Conservation (phyloP, 2,113 vertebrate genomes). For the Apeltes quadracus region DNA sequence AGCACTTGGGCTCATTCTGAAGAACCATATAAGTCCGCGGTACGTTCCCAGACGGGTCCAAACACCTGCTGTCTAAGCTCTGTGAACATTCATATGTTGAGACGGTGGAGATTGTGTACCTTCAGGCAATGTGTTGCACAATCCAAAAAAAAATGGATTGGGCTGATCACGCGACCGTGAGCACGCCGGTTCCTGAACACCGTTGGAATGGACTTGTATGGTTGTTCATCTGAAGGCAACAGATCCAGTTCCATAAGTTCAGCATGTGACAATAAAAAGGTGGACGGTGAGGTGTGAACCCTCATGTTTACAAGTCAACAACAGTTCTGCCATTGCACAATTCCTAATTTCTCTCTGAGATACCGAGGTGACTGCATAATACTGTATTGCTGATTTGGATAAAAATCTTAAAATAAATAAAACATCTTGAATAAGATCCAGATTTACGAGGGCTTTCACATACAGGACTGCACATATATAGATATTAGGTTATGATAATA, state of each 20-base stretch:
- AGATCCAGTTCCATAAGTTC: slow-evolving; percentile 33
- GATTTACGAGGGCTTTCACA: slow-evolving; percentile 81
- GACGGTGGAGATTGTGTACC: slow-evolving; percentile 62
- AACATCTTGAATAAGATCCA: slow-evolving; percentile 68
- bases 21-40: slow-evolving; percentile 47
- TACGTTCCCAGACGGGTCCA: slow-evolving; percentile 25
- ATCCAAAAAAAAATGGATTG: slow-evolving; percentile 15
- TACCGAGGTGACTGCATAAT: slow-evolving; percentile 78
- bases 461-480: slow-evolving; percentile 81
- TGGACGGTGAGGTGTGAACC: slow-evolving; percentile 28
- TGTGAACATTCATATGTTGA: slow-evolving; percentile 72
- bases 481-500: slow-evolving; percentile 80
- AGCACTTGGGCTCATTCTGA: slow-evolving; percentile 29
- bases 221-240: slow-evolving; percentile 59
- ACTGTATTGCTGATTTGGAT: slow-evolving; percentile 78
- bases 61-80: slow-evolving; percentile 47
- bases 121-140: slow-evolving; percentile 59
- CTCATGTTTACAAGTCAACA: slow-evolving; percentile 49
- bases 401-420: slow-evolving; percentile 68
- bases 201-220: slow-evolving; percentile 30
- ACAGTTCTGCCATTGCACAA: slow-evolving; percentile 55
- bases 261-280: slow-evolving; percentile 32
- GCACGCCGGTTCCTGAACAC: slow-evolving; percentile 25
- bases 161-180: slow-evolving; percentile 32
- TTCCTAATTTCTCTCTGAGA: slow-evolving; percentile 61